A percentile compares a stretch with the other conserved stretches of the same genome.
Evolutionary conservation across 1,140 invertebrate species (phyloP).

Genomic region (Plectrocnemia conspersa): DNA sequence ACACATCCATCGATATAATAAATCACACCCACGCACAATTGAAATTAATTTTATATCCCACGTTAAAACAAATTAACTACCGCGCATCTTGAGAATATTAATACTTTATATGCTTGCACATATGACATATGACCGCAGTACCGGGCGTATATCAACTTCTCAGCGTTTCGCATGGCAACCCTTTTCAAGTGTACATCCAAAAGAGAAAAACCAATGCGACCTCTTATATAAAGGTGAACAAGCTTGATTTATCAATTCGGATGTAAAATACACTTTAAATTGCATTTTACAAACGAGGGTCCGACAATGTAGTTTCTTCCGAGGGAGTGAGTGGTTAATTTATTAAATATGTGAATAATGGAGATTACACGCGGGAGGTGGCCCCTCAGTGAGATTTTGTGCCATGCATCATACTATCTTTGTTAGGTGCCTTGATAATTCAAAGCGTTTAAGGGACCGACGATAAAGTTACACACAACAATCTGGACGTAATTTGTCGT

Average conservation of each 20-base stretch:
- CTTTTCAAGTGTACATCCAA: too few relatives aligned
- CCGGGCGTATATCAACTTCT: too few relatives aligned
- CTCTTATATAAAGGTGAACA: not conserved
- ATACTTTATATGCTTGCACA: too few relatives aligned
- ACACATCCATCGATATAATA: too few relatives aligned
- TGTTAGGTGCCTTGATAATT: conserved; percentile 15
- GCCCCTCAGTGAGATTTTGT: conserved; percentile 17
- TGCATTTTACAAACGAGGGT: not conserved
- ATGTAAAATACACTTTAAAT: conserved; percentile 1
- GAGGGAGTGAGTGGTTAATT: conserved; percentile 22
- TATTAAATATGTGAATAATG: conserved; percentile 32
- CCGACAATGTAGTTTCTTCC: not conserved
- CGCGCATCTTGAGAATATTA: too few relatives aligned
- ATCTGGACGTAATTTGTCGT: too few relatives aligned
- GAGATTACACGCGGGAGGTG: conserved; percentile 27
- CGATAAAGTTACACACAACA: conserved; percentile 24
- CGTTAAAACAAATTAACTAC: too few relatives aligned
- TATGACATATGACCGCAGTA: too few relatives aligned
- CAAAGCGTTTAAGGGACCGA: conserved; percentile 27
- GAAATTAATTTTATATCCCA: too few relatives aligned
- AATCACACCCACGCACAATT: too few relatives aligned
- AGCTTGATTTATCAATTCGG: conserved; percentile 13
- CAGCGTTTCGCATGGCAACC: too few relatives aligned
- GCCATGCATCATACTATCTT: conserved; percentile 22
- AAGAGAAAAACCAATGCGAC: too few relatives aligned